These are phyloP conservation scores for Samia ricini DNA, from an alignment of 1,140 invertebrate species.

Conservation along the genomic window DNA sequence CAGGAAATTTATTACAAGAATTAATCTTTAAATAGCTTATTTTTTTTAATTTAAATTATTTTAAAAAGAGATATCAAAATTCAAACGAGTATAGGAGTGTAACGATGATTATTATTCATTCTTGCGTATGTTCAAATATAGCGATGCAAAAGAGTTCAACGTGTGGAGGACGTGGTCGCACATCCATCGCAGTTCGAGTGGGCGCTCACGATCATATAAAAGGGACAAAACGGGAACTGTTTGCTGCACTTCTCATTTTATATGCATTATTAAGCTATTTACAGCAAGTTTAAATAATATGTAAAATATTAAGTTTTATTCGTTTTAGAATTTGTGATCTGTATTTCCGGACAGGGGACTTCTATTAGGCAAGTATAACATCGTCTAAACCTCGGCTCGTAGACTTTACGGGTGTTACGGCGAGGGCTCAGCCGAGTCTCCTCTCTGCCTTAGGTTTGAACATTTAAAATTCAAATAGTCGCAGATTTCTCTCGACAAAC, in stretches of 20 bases:
- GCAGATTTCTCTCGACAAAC: slow-evolving; percentile 21
- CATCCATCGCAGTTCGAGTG: slow-evolving; percentile 18
- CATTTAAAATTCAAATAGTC: slow-evolving; percentile 58
- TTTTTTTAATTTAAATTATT: not conserved
- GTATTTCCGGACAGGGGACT: no score
- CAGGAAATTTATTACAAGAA: slow-evolving; percentile 18
- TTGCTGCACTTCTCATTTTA: slow-evolving; percentile 3
- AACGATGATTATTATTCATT: slow-evolving; percentile 3
- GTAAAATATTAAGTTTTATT: no score
- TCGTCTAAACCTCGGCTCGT: not conserved
- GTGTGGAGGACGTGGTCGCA: slow-evolving; percentile 20
- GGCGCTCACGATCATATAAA: slow-evolving; percentile 13
- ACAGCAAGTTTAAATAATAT: no score
- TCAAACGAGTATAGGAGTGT: not conserved
- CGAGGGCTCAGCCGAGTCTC: slow-evolving; percentile 25
- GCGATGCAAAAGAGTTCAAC: slow-evolving; percentile 38
- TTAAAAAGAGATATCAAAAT: not conserved
- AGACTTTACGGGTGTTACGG: slow-evolving; percentile 42
- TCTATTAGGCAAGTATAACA: no score
- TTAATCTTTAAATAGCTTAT: not conserved
- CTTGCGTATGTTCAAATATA: slow-evolving; percentile 17
- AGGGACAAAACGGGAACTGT: slow-evolving; percentile 10
- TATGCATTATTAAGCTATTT: not conserved
- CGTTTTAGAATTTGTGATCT: no score
- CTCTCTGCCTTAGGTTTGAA: slow-evolving; percentile 21